These are phyloP conservation scores for Pseudochromis fuscus DNA, from an alignment of 2,797 vertebrate species.

Conservation along the genomic window DNA sequence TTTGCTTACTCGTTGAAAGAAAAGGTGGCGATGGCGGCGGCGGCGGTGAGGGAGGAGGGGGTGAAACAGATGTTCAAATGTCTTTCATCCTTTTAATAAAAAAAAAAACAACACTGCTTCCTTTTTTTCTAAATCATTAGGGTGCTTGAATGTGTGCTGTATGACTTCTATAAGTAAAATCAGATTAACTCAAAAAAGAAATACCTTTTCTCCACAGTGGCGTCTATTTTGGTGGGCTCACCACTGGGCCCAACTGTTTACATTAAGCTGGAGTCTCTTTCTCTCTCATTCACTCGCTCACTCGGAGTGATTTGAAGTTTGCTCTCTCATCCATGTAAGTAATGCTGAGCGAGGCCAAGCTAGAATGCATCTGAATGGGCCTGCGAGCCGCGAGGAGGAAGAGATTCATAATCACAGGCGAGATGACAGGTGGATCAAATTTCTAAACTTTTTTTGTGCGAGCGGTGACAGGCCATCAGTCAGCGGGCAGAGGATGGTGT, in stretches of 20 bases:
- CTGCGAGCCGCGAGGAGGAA: slow-evolving; percentile 67
- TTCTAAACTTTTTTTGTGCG: slow-evolving; percentile 83
- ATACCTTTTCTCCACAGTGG: background rate
- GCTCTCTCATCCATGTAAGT: slow-evolving; percentile 77
- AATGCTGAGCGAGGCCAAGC: slow-evolving; percentile 72
- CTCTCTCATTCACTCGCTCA: slow-evolving; percentile 41
- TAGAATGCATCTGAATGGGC: slow-evolving; percentile 78
- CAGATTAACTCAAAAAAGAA: slow-evolving; percentile 19
- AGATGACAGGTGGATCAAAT: slow-evolving; percentile 86
- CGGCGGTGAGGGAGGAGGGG: background rate
- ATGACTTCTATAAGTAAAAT: slow-evolving; percentile 61
- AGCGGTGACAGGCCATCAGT: slow-evolving; percentile 80
- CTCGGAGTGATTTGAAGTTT: slow-evolving; percentile 67
- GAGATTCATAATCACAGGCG: slow-evolving; percentile 81
- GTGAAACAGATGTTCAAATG: background rate
- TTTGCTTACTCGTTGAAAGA: slow-evolving; percentile 52
- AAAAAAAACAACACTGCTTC: background rate
- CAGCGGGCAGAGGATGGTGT: slow-evolving; percentile 74
- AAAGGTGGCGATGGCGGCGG: slow-evolving; percentile 31
- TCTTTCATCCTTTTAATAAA: background rate
- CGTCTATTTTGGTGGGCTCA: slow-evolving; percentile 65
- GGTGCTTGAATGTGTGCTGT: slow-evolving; percentile 29
- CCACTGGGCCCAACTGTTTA: slow-evolving; percentile 68
- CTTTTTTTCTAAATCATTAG: slow-evolving; percentile 5
- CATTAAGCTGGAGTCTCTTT: slow-evolving; percentile 70